Evolutionary conservation across 2,888 invertebrate genomes (phyloP), one percentile per base, ranked within the genome.

Genomic region (Drosophila conformis): DNA sequence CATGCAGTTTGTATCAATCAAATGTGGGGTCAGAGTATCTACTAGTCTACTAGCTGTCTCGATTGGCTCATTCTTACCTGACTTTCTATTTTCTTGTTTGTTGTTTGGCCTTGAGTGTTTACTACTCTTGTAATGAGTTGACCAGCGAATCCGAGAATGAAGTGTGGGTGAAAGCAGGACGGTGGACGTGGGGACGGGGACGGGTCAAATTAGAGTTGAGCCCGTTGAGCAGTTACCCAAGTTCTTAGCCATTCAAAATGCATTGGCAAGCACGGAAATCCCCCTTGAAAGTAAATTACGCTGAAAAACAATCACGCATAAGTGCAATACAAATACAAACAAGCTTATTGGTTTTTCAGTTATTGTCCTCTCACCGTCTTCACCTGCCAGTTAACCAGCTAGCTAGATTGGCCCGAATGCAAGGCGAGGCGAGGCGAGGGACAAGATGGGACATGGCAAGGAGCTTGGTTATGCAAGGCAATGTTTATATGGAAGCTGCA

Each of bases 261-360:
- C 73, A 67, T 46, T 46, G 75, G 36, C 53, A 51, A 65, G 56
- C 65, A 72, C 60, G 51, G 58, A 57, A 80, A 78, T 69, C 71
- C 58, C 67, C 75, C 57, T 57, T 74, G 75, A 75, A 80, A 82
- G 71, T 75, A 80, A 80, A 80, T 82, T 82, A 74, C 82, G 78
- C 82, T 78, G 78, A 78, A 78, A 78, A 78, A 78, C 78, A 78
- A 78, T 78, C 78, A 78, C 69, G 82, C 78, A 78, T 81, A 78
- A 78, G 78, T 78, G 78, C 82, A 78, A 81, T 78, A 78, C 78
- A 78, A 81, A 78, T 78, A 78, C 78, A 78, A 78, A 81, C 78
- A 78, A 78, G 82, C 78, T 78, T 78, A 78, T 78, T 81, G 78
- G 78, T 60, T 78, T 78, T 77, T 60, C 81, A 62, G 67, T 76